These are phyloP conservation scores for Plumapathes pennacea DNA, from an alignment of 92 coral and sea anemone species.

Conservation along the genomic window DNA sequence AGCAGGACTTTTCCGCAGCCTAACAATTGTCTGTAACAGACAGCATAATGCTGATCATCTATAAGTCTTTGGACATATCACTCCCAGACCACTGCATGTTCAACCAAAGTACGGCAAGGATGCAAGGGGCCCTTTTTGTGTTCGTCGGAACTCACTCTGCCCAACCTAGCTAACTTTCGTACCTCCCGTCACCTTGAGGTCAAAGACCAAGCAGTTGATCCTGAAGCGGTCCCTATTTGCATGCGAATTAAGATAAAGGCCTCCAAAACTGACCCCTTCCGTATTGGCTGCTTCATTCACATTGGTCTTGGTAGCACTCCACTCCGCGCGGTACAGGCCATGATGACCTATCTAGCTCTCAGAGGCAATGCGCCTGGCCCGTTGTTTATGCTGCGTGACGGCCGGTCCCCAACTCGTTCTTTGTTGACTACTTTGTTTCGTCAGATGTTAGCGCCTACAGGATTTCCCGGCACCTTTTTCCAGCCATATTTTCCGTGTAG, in stretches of 20 bases:
- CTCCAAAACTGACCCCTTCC: constrained; percentile 36
- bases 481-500: constrained; percentile 28
- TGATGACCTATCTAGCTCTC: constrained; percentile 1
- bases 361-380: constrained; percentile 18
- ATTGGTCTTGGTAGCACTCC: constrained; percentile 8
- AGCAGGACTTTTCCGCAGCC: constrained; percentile 19
- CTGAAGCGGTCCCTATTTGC: not conserved
- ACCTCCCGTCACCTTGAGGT: constrained; percentile 15
- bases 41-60: constrained; percentile 3
- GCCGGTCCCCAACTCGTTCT: constrained; percentile 15
- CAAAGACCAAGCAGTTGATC: constrained; percentile 29
- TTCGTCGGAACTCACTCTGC: constrained; percentile 32
- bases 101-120: constrained; percentile 46
- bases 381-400: constrained; percentile 8
- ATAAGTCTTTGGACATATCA: not conserved
- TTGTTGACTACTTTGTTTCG: constrained; percentile 24
- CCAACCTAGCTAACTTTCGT: constrained; percentile 14
- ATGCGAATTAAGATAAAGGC: constrained; percentile 19
- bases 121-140: too few relatives aligned
- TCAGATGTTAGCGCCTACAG: constrained; percentile 1
- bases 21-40: constrained; percentile 24
- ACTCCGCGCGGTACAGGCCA: constrained; percentile 10
- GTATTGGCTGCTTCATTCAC: constrained; percentile 6
- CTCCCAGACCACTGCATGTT: constrained; percentile 13
- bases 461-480: constrained; percentile 16